Evolutionary conservation across 2,113 vertebrate genomes (phyloP).

Genomic region (Pollachius pollachius): DNA sequence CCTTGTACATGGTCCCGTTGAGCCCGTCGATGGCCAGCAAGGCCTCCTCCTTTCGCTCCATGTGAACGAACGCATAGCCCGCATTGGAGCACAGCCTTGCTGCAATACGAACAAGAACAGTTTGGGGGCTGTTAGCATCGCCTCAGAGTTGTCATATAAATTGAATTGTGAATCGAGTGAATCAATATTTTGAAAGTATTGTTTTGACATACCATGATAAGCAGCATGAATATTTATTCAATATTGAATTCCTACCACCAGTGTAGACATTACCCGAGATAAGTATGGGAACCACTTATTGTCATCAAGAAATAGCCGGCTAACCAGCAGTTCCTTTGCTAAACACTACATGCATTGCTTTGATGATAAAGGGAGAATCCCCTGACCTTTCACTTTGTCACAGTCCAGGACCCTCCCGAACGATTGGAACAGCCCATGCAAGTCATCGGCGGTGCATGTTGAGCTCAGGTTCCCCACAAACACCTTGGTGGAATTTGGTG

Average conservation of each 20-base stretch:
- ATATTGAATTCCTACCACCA: background rate
- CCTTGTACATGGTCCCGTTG: constrained; percentile 91
- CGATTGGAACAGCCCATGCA: constrained; percentile 88
- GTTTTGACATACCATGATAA: too few relatives aligned
- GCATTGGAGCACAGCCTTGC: constrained; percentile 75
- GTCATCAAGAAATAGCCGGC: background rate
- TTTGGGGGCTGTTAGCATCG: background rate
- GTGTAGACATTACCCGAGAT: too few relatives aligned
- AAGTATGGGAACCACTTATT: background rate
- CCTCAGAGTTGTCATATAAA: background rate
- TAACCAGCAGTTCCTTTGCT: background rate
- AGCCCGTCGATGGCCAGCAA: constrained; percentile 87
- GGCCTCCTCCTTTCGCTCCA: constrained; percentile 95
- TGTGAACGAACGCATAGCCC: constrained; percentile 96
- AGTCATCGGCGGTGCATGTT: constrained; percentile 85
- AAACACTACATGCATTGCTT: too few relatives aligned
- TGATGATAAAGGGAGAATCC: too few relatives aligned
- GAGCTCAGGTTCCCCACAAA: constrained; percentile 93
- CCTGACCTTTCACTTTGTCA: constrained; percentile 94
- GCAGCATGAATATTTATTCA: too few relatives aligned
- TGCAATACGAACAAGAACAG: constrained; percentile 37
- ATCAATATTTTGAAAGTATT: too few relatives aligned
- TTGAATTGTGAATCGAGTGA: too few relatives aligned
- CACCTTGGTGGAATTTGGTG: constrained; percentile 91
- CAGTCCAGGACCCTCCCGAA: constrained; percentile 93